These are phyloP conservation scores for Eupithecia vulgata DNA, from an alignment of 2,888 invertebrate species.

Conservation along the genomic window DNA sequence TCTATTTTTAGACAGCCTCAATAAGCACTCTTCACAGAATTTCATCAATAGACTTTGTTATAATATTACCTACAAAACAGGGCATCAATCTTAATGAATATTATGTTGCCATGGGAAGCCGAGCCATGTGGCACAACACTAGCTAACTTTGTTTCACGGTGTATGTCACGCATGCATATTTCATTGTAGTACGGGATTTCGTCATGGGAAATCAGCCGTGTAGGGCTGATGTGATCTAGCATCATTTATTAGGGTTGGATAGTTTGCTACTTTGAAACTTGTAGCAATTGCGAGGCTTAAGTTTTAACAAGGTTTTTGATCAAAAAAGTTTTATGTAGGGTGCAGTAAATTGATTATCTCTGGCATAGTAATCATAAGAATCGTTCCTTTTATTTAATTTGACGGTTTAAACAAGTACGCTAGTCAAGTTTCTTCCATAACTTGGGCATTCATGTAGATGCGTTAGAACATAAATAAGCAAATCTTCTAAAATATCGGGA, in stretches of 20 bases:
- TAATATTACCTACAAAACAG: neutral
- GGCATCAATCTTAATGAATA: conserved; percentile 3
- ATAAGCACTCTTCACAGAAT: neutral
- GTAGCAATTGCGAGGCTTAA: conserved; percentile 10
- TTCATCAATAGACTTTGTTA: neutral
- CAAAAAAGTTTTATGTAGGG: neutral
- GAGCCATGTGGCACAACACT: conserved; percentile 25
- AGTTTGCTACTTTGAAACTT: conserved; percentile 34
- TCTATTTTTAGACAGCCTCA: neutral
- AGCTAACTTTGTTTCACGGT: conserved; percentile 72
- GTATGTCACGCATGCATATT: conserved; percentile 76
- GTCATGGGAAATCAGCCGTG: conserved; percentile 70
- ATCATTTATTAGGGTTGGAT: conserved; percentile 50
- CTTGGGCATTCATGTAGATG: neutral
- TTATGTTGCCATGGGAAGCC: conserved; percentile 27
- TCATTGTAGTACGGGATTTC: conserved; percentile 68
- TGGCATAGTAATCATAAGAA: neutral
- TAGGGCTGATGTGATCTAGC: conserved; percentile 50
- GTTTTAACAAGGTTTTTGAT: conserved; percentile 6
- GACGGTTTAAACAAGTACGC: neutral
- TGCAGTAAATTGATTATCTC: neutral
- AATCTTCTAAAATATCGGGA: too few relatives aligned
- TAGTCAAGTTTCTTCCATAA: neutral
- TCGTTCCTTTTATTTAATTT: neutral
- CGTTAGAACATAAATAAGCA: neutral